These are phyloP conservation scores for Stomatorhinus walkeri DNA, from an alignment of 2,797 vertebrate species.

Conservation along the genomic window DNA sequence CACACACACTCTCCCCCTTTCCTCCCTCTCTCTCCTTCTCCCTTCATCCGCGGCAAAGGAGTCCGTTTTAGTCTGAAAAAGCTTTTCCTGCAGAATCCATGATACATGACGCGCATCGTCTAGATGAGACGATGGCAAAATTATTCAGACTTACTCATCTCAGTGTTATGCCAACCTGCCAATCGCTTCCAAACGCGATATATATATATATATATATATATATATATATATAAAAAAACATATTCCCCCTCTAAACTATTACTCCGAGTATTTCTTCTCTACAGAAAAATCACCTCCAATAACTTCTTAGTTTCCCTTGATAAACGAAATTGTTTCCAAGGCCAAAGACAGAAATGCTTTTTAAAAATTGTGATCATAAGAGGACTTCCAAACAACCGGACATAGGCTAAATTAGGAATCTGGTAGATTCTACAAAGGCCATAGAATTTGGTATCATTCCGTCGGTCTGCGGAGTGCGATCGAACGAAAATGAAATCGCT, in stretches of 20 bases:
- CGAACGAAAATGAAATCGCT: not conserved
- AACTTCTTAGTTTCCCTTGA: not conserved
- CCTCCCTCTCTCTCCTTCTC: slow-evolving; percentile 12
- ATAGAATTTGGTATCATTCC: not conserved
- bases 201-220: not conserved
- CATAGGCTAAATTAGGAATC: not conserved
- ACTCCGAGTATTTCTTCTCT: not conserved
- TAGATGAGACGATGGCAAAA: not conserved
- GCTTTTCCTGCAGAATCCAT: slow-evolving; percentile 6
- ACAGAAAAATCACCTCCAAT: not conserved
- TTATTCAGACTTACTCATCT: not conserved
- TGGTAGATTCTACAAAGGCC: not conserved
- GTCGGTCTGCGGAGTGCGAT: not conserved
- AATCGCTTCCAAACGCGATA: not conserved
- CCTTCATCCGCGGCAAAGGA: not conserved
- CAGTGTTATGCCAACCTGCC: slow-evolving; percentile 4
- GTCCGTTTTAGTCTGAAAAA: not conserved
- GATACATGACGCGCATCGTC: slow-evolving; percentile 12
- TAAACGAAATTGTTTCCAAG: not conserved
- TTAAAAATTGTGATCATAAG: not conserved
- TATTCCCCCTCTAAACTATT: not conserved
- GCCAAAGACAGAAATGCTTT: not conserved
- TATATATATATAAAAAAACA: no score
- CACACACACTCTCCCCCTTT: slow-evolving; percentile 17
- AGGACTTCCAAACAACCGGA: not conserved